Evolutionary conservation across 2,888 invertebrate genomes (phyloP).

Genomic region (Caradrina clavipalpis): DNA sequence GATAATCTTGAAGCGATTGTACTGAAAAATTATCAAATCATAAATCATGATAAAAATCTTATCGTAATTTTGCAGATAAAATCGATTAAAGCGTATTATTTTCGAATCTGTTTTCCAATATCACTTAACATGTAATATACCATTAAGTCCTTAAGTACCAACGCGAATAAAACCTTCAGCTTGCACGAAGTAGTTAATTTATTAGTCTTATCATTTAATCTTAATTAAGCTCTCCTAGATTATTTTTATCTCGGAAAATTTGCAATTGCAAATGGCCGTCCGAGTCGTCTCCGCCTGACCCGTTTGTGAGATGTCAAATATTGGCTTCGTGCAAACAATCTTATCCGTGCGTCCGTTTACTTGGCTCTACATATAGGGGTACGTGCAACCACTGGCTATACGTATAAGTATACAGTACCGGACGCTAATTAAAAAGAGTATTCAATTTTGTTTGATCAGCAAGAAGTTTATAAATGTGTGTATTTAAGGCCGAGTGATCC

Average conservation of each 20-base stretch:
- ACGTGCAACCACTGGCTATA: constrained; percentile 44
- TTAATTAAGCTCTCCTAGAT: constrained; percentile 83
- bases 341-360: constrained; percentile 85
- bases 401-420: constrained; percentile 41
- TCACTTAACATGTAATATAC: constrained; percentile 26
- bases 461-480: constrained; percentile 34
- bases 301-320: constrained; percentile 87
- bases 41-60: constrained; percentile 35
- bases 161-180: constrained; percentile 58
- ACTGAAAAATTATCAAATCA: constrained; percentile 9
- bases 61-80: constrained; percentile 33
- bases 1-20: constrained; percentile 4
- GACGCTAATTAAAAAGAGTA: constrained; percentile 45
- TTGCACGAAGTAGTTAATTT: constrained; percentile 66
- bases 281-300: constrained; percentile 83
- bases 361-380: constrained; percentile 77
- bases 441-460: constrained; percentile 33
- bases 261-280: constrained; percentile 87
- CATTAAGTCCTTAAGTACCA: constrained; percentile 43
- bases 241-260: constrained; percentile 89
- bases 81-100: constrained; percentile 39
- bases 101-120: constrained; percentile 46
- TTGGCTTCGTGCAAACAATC: constrained; percentile 85
- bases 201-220: constrained; percentile 79
- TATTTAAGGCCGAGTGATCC: constrained; percentile 30